Conservation (phyloP, 2,113 vertebrate species). For the Pontoporia blainvillei region DNA sequence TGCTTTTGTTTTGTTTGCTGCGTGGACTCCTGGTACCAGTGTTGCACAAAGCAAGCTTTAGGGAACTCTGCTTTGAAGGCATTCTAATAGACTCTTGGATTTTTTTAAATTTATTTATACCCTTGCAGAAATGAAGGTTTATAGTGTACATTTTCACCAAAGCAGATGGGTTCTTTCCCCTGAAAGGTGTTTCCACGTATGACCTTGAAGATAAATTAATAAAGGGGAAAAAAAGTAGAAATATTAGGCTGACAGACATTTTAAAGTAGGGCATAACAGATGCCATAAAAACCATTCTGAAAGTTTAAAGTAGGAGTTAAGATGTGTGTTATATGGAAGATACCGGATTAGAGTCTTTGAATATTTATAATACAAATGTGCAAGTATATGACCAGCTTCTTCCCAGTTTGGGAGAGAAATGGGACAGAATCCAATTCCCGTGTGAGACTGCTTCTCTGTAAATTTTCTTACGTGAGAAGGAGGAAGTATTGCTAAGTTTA, state of each 20-base stretch:
- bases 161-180: not conserved
- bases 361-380: constrained; percentile 40
- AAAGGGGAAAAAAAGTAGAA: constrained; percentile 23
- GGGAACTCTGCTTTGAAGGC: not conserved
- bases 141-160: not conserved
- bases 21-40: not conserved
- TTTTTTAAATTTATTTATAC: not conserved
- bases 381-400: not conserved
- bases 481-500: not conserved
- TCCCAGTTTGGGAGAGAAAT: not conserved
- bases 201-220: constrained; percentile 50
- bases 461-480: not conserved
- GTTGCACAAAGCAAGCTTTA: not conserved
- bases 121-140: constrained; percentile 18
- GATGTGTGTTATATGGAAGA: constrained; percentile 11
- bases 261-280: constrained; percentile 30
- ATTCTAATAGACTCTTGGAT: not conserved
- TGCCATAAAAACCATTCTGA: constrained; percentile 23
- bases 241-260: constrained; percentile 39
- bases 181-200: not conserved
- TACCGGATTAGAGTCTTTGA: not conserved
- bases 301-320: constrained; percentile 41
- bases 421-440: not conserved
- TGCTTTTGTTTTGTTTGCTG: not conserved
- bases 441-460: not conserved